Evolutionary conservation across 2,888 invertebrate genomes (phyloP), one percentile per base, ranked within the genome.

Genomic region (Tenthredo distinguenda): DNA sequence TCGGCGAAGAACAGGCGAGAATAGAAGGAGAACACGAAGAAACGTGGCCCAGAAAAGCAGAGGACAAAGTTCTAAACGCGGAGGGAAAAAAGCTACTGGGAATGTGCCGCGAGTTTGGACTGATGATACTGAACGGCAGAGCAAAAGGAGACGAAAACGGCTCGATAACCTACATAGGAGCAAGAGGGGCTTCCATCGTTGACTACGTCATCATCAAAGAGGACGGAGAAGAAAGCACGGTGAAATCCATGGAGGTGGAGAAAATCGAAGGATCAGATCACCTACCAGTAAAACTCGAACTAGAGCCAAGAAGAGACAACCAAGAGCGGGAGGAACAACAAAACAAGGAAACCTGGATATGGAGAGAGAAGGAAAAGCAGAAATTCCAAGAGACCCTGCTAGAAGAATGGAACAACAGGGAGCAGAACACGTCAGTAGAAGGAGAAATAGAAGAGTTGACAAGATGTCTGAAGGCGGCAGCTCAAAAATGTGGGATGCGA

Each of bases 191-290:
- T 12, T 62, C 82, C 7, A 34, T 37, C 10, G 21, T 82, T 37
- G 82, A 65, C 43, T 82, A 82, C 15, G 40, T 82, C 9, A 82
- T 82, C 37, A 55, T 21, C 31, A 40, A 68, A 21, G 65, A 82
- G 21, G 82, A 82, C 12, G 65, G 40, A 2, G 21, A 34, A 18
- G 31, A 26, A 5, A 62, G 26, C 31, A 2, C 55, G 34, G 21
- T 34, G 4, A 37, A 37, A 65, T 2, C 12, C 21, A 62, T 34
- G 62, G 31, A 18, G 21, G 31, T 40, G 18, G 37, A 31, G 9
- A 34, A 65, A 18, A 62, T 34, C 5, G 40, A 62, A 6, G 72
- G 43, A 37, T 82, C 82, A 9, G 82, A 82, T 9, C 82, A 82
- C 50, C 82, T 21, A 18, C 82, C 82, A n/a, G 4, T 82, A 37